Evolutionary conservation across 2,113 vertebrate genomes (phyloP), one percentile per base, ranked within the genome.

Genomic region (Collichthys lucidus): DNA sequence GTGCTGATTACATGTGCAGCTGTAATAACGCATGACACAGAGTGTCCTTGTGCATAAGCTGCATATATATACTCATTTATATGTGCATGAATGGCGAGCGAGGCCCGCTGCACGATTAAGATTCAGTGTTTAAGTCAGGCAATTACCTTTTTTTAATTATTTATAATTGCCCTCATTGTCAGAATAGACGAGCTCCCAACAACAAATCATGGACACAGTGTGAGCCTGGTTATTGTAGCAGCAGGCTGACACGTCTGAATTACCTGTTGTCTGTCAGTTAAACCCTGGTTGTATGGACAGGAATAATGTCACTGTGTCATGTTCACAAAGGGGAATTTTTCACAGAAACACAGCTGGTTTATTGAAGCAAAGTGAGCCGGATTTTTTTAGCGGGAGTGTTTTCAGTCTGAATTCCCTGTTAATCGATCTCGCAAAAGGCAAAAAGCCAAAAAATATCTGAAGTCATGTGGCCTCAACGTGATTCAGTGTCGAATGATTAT

Each of bases 1-100:
- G 6, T 73, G 81, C 24, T 61, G 42, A 11, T 80, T 66, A 19
- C 55, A 66, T 84, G 29, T 73, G 22, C 35, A 53, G 59, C 16
- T 74, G 14, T 79, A 22, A 31, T 62, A 12, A 63, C 69, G 19
- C n/a, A 11, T 77, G 56, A 31, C 62, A 52, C 12, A 47, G 16
- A 76, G 26, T 81, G 44, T 55, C 59, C 57, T 60, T 63, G 65
- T 56, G 20, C 26, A 26, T 69, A 55, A 35, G 35, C 7, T 35
- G 35, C 20, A 56, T 46, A 40, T 53, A 7, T 17, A 17, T 7
- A n/a, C n/a, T 44, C 6, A 11, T 29, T 55, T 24, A 40, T 2
- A 26, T n/a, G 14, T 59, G 52, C 1, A 3, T 17, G 11, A 20
- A 53, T 35, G 24, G 4, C 8, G 35, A 40, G 7, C 2, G 35